Percentiles rank a stretch among this genome's conserved stretches.
These are phyloP conservation scores for Malurus splendens DNA, from an alignment of 2,797 vertebrate genomes.

Conservation along the genomic window DNA sequence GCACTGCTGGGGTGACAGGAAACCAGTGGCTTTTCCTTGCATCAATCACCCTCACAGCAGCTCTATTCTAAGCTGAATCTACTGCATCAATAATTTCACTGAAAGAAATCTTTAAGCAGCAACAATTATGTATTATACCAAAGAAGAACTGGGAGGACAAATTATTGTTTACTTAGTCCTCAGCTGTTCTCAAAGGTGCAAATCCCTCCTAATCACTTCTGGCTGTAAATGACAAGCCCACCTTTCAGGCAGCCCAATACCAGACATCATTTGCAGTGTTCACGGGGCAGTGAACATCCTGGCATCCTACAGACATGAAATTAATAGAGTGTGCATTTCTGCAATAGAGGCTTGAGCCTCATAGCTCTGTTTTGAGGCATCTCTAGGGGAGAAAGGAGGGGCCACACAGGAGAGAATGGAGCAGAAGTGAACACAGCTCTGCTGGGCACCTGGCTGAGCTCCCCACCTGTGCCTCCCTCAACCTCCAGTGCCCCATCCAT, in stretches of 20 bases:
- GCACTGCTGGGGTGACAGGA: accelerated
- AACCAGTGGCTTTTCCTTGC: neutral
- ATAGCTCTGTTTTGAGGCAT: neutral
- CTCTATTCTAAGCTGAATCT: neutral
- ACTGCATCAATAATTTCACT: neutral
- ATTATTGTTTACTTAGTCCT: neutral
- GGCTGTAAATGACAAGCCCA: neutral
- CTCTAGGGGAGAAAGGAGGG: neutral
- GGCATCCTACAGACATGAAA: neutral
- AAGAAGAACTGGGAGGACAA: neutral
- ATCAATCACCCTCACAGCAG: neutral
- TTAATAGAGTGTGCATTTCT: neutral
- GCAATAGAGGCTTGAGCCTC: neutral
- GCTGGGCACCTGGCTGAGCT: neutral
- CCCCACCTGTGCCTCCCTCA: neutral
- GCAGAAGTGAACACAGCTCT: neutral
- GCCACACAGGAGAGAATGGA: neutral
- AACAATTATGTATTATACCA: neutral
- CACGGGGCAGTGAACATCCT: neutral
- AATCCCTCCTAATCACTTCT: neutral
- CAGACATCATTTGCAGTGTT: neutral
- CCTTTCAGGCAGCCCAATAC: neutral
- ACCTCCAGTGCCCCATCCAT: neutral
- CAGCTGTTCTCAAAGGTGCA: neutral
- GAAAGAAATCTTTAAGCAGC: neutral